Percentiles rank a stretch among this genome's conserved stretches.
phyloP scores from a whole-genome alignment of 2,888 invertebrate species.

The Scrobipalpa atriplicella region DNA sequence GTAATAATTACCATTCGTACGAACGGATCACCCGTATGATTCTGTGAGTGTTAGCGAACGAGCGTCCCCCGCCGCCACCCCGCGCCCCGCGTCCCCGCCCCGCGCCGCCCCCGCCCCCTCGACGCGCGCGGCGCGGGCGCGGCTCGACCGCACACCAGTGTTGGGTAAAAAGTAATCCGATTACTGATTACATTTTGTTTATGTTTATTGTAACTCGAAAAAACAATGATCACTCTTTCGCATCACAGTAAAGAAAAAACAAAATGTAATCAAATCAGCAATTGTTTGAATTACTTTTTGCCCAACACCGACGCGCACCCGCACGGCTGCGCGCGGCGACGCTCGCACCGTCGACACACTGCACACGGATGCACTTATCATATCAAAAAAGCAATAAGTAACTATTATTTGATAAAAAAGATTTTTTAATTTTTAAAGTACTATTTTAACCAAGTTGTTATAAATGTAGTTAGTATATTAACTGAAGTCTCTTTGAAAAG shows the following conservation, averaged over 20 bases:
- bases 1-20: slow-evolving; percentile 69
- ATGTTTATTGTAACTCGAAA: too few species aligned
- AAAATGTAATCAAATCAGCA: too few species aligned
- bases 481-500: slow-evolving; percentile 76
- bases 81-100: not conserved
- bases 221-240: too few species aligned
- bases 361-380: slow-evolving; percentile 70
- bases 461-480: slow-evolving; percentile 79
- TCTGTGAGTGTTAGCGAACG: slow-evolving; percentile 42
- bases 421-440: slow-evolving; percentile 74
- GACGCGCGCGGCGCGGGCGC: not conserved
- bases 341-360: slow-evolving; percentile 43
- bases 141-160: not conserved
- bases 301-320: too few species aligned
- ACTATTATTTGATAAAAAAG: slow-evolving; percentile 77
- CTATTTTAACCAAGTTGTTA: slow-evolving; percentile 81
- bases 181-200: too few species aligned
- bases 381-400: slow-evolving; percentile 82
- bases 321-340: slow-evolving; percentile 24
- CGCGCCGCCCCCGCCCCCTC: not conserved
- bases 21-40: slow-evolving; percentile 56
- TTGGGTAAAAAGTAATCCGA: too few species aligned
- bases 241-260: too few species aligned
- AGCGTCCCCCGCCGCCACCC: slow-evolving; percentile 24
- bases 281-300: too few species aligned